Conservation (phyloP, 2,113 vertebrate genomes). For the Junco hyemalis region DNA sequence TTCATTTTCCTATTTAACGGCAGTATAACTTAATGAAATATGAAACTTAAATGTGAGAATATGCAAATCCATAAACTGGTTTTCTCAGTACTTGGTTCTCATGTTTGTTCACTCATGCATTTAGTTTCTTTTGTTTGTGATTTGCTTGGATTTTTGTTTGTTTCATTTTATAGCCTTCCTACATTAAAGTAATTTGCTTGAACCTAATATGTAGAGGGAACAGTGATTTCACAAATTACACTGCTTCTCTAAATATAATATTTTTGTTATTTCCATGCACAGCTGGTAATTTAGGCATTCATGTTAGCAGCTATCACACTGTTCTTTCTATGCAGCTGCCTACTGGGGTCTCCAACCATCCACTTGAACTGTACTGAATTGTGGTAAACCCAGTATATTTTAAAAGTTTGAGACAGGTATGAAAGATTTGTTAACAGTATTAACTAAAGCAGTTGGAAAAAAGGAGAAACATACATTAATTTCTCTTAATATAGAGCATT, state of each 20-base stretch:
- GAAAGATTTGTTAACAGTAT: background rate
- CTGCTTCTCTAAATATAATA: background rate
- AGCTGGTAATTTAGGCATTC: background rate
- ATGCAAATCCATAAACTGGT: background rate
- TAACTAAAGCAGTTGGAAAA: background rate
- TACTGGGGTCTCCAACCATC: background rate
- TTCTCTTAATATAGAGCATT: background rate
- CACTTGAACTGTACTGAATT: background rate
- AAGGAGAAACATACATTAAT: background rate
- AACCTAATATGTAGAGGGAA: background rate
- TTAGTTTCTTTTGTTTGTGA: background rate
- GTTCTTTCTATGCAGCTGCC: background rate
- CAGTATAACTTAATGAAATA: background rate
- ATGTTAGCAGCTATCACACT: background rate
- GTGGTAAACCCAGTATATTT: background rate
- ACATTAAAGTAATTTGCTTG: background rate
- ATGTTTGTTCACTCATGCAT: background rate
- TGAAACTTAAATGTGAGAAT: background rate
- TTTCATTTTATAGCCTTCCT: background rate
- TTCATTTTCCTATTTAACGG: background rate
- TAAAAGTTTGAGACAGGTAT: background rate
- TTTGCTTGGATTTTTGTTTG: background rate
- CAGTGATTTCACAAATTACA: background rate
- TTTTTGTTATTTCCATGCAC: background rate
- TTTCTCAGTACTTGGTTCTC: background rate